Base-by-base conservation (phyloP, 2,888 invertebrate species). In the Drosophila barbarae region DNA sequence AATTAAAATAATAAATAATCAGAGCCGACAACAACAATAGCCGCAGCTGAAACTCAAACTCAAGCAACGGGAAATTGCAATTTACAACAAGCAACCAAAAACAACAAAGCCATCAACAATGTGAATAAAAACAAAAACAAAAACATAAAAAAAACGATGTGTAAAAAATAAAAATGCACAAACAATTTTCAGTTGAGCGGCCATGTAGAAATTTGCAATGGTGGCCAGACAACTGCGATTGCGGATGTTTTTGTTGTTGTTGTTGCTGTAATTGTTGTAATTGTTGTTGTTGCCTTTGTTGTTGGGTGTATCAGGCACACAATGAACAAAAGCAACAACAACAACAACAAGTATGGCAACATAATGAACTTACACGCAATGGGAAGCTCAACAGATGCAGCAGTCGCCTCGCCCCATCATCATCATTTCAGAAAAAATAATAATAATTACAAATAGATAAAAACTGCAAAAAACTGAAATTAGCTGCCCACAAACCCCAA, bases 111-210 rank as follows among this genome's bases (percentile, higher is more conserved):
- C 52, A 68, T 34, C 39, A 67, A 52, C 54, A 60, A 63, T 49
- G 60, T 57, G 47, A 66, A 58, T 55, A 69, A 73, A 69, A 76
- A 58, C 50, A 46, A 52, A 53, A 50, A 18, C 38, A 59, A 15
- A 9, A n/a, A 13, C 13, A 23, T n/a, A 18, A 46, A 46, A 47
- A 21, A 21, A 47, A 5, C 21, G 30, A 54, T 35, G 59, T 39
- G 32, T 51, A 63, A 67, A 79, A 85, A 77, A 72, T 71, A 81
- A 76, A 86, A 79, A 71, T 84, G 74, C 79, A 86, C 64, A 78
- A 81, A 76, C 72, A 78, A 87, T 87, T 88, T 89, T 89, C 89
- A 89, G 89, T 87, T 89, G 89, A 89, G 89, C 88, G 87, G 66
- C 88, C 89, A 89, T 86, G 89, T 87, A 89, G 88, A 89, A 89